Evolutionary conservation across 2,888 invertebrate species (phyloP).

Genomic region (Suillia variegata): DNA sequence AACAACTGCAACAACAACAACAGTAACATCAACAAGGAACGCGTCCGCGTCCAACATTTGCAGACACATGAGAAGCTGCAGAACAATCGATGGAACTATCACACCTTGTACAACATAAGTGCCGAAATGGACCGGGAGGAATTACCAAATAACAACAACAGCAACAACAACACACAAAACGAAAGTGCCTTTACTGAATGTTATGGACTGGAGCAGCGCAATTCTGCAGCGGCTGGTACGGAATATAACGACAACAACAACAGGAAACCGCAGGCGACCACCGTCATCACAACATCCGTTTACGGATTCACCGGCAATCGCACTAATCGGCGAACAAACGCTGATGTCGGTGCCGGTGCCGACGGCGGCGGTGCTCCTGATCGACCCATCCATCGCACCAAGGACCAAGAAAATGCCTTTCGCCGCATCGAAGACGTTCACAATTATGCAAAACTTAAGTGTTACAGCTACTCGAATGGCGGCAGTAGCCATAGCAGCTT

Average conservation of each 20-base stretch:
- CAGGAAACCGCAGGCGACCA: slow-evolving; percentile 14
- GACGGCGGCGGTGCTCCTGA: slow-evolving; percentile 12
- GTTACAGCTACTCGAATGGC: slow-evolving; percentile 36
- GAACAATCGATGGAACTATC: slow-evolving; percentile 34
- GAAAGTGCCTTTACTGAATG: slow-evolving; percentile 44
- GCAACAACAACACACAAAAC: slow-evolving; percentile 22
- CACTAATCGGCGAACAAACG: slow-evolving; percentile 20
- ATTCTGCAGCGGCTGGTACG: not conserved
- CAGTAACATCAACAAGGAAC: slow-evolving; percentile 21
- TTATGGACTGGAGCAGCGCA: not conserved
- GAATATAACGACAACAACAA: slow-evolving; percentile 24
- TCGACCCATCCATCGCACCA: slow-evolving; percentile 40
- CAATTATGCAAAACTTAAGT: slow-evolving; percentile 59
- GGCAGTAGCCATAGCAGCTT: slow-evolving; percentile 41
- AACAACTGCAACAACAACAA: too few relatives aligned
- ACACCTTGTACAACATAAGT: slow-evolving; percentile 28
- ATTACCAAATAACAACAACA: slow-evolving; percentile 17
- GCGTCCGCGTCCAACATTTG: slow-evolving; percentile 33
- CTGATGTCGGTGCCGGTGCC: slow-evolving; percentile 11
- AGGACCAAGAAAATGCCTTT: slow-evolving; percentile 60
- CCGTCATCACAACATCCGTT: slow-evolving; percentile 6
- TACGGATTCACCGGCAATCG: slow-evolving; percentile 13
- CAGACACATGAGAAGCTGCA: slow-evolving; percentile 32
- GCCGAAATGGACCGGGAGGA: slow-evolving; percentile 16
- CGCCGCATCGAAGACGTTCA: slow-evolving; percentile 59